phyloP scores from a whole-genome alignment of 2,113 vertebrate species.

The Bujurquina vittata region DNA sequence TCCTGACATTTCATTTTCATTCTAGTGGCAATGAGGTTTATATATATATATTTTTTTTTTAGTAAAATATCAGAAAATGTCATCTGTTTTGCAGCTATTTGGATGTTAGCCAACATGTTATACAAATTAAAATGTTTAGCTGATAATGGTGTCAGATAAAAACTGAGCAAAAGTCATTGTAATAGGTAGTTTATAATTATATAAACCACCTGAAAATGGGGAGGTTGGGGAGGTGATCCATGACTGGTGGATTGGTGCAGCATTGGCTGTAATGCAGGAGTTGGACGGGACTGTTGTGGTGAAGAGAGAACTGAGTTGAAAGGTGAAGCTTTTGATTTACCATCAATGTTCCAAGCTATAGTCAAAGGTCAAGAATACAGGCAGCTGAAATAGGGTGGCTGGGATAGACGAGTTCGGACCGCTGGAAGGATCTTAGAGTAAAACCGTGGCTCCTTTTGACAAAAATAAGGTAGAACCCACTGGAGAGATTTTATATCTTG shows the following conservation, averaged over 20 bases:
- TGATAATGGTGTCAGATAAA: neutral
- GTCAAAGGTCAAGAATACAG: neutral
- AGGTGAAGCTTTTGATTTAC: too few relatives aligned
- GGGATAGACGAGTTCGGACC: neutral
- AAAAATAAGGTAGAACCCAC: neutral
- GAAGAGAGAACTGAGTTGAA: too few relatives aligned
- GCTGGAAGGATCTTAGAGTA: neutral
- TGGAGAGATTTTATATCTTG: neutral
- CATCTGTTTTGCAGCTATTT: neutral
- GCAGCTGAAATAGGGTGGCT: neutral
- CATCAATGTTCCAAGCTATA: too few relatives aligned
- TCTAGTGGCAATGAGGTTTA: neutral
- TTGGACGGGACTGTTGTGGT: too few relatives aligned
- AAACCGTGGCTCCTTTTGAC: accelerated
- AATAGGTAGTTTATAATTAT: neutral
- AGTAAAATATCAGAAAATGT: neutral
- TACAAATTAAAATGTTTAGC: neutral
- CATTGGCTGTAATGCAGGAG: too few relatives aligned
- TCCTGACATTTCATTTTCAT: neutral
- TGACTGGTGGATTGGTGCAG: too few relatives aligned
- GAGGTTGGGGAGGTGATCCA: too few relatives aligned
- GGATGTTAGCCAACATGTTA: neutral
- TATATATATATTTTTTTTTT: neutral
- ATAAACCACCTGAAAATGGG: too few relatives aligned
- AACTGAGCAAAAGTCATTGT: neutral